These are phyloP conservation scores for Ceyx cyanopectus DNA, from an alignment of 2,113 vertebrate genomes.

Conservation along the genomic window DNA sequence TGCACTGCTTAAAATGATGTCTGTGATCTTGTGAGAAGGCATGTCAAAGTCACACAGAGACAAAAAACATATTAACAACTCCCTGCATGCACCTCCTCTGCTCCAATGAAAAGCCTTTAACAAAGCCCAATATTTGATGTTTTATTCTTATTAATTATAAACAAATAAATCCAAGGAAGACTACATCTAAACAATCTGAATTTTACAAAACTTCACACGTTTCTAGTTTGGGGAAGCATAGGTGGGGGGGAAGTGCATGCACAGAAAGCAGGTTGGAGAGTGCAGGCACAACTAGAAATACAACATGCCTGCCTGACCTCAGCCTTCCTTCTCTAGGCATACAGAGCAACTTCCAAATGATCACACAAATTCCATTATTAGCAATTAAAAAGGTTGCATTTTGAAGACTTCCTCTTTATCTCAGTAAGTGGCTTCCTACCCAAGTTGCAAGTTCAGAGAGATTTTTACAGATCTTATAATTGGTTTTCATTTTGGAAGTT, in stretches of 20 bases:
- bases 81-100: neutral
- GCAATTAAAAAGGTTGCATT: neutral
- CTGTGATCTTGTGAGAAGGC: neutral
- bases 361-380: neutral
- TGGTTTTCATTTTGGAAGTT: conserved; percentile 54
- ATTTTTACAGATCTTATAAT: conserved; percentile 51
- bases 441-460: conserved; percentile 35
- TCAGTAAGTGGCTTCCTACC: neutral
- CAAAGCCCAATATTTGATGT: too few relatives aligned
- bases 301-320: neutral
- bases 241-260: neutral
- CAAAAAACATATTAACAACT: neutral
- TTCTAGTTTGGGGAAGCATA: neutral
- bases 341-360: neutral
- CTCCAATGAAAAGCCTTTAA: neutral
- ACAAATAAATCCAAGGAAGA: neutral
- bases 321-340: neutral
- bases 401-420: neutral
- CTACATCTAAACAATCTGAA: neutral
- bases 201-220: neutral
- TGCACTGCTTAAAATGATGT: neutral
- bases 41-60: neutral
- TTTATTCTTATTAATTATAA: neutral
- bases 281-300: neutral
- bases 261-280: neutral